Evolutionary conservation across 2,888 invertebrate genomes (phyloP).

Genomic region (Cylloceria caligata): DNA sequence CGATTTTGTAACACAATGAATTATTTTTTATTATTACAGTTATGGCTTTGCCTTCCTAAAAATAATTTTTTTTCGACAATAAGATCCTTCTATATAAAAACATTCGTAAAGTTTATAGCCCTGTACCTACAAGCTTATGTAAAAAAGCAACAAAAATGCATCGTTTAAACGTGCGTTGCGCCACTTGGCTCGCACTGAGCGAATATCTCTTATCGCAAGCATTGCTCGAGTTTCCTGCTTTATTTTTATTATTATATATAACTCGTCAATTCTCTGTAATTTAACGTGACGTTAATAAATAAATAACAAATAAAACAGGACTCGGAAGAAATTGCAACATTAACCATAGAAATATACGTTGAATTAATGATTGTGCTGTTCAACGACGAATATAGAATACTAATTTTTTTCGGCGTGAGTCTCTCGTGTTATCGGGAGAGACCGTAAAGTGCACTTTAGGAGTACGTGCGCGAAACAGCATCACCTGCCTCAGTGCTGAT

Average conservation of each 20-base stretch:
- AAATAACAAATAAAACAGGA: neutral
- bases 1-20: too few species aligned
- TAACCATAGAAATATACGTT: neutral
- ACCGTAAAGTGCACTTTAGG: constrained; percentile 62
- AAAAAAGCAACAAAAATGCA: too few species aligned
- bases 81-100: too few species aligned
- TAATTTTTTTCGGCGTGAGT: constrained; percentile 38
- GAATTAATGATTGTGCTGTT: constrained; percentile 28
- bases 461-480: constrained; percentile 40
- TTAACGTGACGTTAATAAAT: constrained; percentile 8
- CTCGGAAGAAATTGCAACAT: neutral
- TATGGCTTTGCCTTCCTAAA: too few species aligned
- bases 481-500: constrained; percentile 37
- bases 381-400: constrained; percentile 42
- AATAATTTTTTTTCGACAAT: too few species aligned
- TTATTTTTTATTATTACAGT: too few species aligned
- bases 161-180: too few species aligned
- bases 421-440: constrained; percentile 56
- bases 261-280: too few species aligned
- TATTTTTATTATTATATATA: too few species aligned
- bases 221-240: neutral
- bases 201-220: constrained; percentile 17
- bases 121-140: too few species aligned
- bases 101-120: too few species aligned
- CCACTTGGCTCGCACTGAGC: constrained; percentile 23